phyloP scores from a whole-genome alignment of 2,888 invertebrate genomes.

The Electrophaes corylata region DNA sequence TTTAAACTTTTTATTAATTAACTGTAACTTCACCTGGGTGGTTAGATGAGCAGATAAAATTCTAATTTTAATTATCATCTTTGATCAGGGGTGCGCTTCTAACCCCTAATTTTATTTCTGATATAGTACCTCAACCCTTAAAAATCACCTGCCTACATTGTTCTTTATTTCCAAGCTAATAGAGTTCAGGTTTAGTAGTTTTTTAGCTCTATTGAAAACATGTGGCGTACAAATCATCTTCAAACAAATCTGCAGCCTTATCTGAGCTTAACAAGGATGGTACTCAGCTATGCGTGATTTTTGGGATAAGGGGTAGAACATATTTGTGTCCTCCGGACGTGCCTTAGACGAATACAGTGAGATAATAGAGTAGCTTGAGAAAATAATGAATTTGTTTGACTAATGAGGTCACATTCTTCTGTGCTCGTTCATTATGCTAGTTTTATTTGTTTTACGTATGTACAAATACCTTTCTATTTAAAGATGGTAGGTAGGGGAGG shows the following conservation, averaged over 20 bases:
- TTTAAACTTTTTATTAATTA: constrained; percentile 44
- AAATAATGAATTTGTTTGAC: constrained; percentile 39
- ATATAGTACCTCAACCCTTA: constrained; percentile 47
- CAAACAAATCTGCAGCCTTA: constrained; percentile 62
- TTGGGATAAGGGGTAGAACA: constrained; percentile 46
- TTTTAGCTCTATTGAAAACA: constrained; percentile 50
- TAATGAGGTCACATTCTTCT: constrained; percentile 38
- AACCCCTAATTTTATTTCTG: constrained; percentile 80
- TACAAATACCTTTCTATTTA: constrained; percentile 22
- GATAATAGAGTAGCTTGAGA: constrained; percentile 50
- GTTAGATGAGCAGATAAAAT: constrained; percentile 68
- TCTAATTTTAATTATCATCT: constrained; percentile 75
- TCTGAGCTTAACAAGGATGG: constrained; percentile 31
- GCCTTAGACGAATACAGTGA: constrained; percentile 46
- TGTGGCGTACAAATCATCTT: constrained; percentile 67
- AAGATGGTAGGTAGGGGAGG: not conserved
- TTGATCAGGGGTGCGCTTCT: constrained; percentile 65
- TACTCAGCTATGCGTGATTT: constrained; percentile 51
- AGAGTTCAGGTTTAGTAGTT: constrained; percentile 13
- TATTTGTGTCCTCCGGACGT: constrained; percentile 59
- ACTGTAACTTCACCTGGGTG: constrained; percentile 71
- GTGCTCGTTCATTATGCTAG: constrained; percentile 36
- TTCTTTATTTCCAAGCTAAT: constrained; percentile 5
- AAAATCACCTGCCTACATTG: constrained; percentile 19
- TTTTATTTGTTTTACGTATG: constrained; percentile 28